Evolutionary conservation across 30 jellyfish, hydroid and myxozoan genomes (phyloP), one percentile per base, ranked within the genome.

Genomic region (Sanderia malayensis): DNA sequence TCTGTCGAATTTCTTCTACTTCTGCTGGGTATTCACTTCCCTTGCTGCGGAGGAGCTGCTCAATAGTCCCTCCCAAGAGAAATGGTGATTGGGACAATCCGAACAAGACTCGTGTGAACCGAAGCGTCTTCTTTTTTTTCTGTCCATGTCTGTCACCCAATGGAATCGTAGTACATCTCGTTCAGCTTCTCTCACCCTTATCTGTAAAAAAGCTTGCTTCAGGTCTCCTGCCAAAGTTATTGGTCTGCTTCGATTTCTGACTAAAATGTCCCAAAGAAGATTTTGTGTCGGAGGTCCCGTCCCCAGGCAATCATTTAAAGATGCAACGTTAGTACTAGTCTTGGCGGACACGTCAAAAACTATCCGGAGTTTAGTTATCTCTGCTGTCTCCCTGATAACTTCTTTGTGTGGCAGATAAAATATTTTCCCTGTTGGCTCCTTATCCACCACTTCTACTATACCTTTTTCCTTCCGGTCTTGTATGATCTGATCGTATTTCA

Each of bases 251-350:
- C 52, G 6, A 13, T 37, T 37, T 37, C 52, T 37, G 6, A 37
- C 52, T 13, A 37, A 21, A 25, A 82, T 49, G 64, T 72, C 73
- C 82, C 82, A 72, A 8, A 83, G 68, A 11, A 45, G 76, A 31
- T 45, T 61, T 44, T 76, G 93, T 46, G 62, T 25, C 9, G 96
- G 78, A 46, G 96, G 96, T 29, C 94, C 96, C 46, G 72, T 70
- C 32, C 77, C 87, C 9, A 86, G 79, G 57, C 96, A 86, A 26
- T 86, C 94, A 63, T 86, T 86, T 78, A 86, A 69, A n/a, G 94
- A 77, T 27, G 88, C 68, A 6, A 67, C 57, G 28, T 37, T 47
- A 64, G 64, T 71, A 44, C 46, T 60, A 33, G 75, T 28, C 80
- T 60, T 70, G 44, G 94, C 80, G 13, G 94, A 81, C n/a, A 86